Evolutionary conservation across 1,140 invertebrate genomes (phyloP).

Genomic region (Drosophila elegans): DNA sequence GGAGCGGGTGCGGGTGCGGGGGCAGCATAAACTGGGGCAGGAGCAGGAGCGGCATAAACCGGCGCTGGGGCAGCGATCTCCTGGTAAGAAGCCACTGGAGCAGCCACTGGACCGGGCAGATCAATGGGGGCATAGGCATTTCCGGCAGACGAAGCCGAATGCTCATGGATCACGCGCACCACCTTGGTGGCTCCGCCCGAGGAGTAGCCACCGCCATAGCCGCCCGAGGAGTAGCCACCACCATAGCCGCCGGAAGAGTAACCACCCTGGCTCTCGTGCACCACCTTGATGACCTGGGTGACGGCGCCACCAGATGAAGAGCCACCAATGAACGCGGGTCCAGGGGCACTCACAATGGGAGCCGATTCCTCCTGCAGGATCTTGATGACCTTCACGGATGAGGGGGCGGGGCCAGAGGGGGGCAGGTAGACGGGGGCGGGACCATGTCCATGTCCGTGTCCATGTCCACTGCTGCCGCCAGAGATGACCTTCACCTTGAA

Average conservation of each 20-base stretch:
- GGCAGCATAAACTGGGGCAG: slow-evolving; percentile 21
- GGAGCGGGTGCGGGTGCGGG: slow-evolving; percentile 38
- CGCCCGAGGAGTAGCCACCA: neutral
- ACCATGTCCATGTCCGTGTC: slow-evolving; percentile 10
- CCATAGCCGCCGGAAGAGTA: slow-evolving; percentile 10
- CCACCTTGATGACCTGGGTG: slow-evolving; percentile 68
- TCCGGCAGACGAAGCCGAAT: slow-evolving; percentile 30
- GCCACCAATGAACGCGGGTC: slow-evolving; percentile 15
- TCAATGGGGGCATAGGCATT: slow-evolving; percentile 48
- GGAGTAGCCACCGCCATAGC: slow-evolving; percentile 15
- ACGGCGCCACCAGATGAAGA: slow-evolving; percentile 12
- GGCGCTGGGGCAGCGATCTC: slow-evolving; percentile 30
- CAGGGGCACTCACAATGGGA: slow-evolving; percentile 26
- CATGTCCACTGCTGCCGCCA: slow-evolving; percentile 21
- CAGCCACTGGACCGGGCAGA: slow-evolving; percentile 28
- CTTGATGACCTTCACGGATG: slow-evolving; percentile 69
- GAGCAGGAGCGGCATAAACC: slow-evolving; percentile 30
- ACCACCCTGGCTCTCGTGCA: slow-evolving; percentile 50
- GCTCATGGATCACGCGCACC: slow-evolving; percentile 77
- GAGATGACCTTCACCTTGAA: slow-evolving; percentile 76
- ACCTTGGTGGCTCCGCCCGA: slow-evolving; percentile 59
- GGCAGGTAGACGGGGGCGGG: slow-evolving; percentile 39
- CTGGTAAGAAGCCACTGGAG: slow-evolving; percentile 44
- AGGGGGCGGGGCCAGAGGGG: slow-evolving; percentile 33
- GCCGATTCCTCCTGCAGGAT: slow-evolving; percentile 66